phyloP scores from a whole-genome alignment of 2,888 invertebrate genomes.

The Chrysodeixis includens region DNA sequence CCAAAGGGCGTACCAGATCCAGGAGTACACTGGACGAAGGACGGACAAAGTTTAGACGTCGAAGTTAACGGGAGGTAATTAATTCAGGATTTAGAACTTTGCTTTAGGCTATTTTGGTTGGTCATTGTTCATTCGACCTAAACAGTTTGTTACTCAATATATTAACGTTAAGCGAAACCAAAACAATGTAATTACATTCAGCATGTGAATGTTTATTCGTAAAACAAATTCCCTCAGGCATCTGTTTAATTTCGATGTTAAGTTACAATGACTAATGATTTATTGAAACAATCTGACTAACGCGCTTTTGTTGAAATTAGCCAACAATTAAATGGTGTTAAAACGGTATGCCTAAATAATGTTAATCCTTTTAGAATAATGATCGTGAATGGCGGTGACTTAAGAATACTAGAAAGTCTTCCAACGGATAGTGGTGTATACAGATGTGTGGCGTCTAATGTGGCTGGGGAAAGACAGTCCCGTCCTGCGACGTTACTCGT shows the following conservation, averaged over 20 bases:
- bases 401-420: conserved; percentile 96
- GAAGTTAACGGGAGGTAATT: conserved; percentile 90
- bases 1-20: conserved; percentile 99
- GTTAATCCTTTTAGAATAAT: conserved; percentile 88
- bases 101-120: conserved; percentile 31
- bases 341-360: conserved; percentile 10
- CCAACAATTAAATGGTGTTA: conserved; percentile 16
- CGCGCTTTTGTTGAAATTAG: conserved; percentile 10
- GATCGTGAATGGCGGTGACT: conserved; percentile 96
- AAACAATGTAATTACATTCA: conserved; percentile 39
- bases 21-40: conserved; percentile 96
- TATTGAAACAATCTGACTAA: conserved; percentile 26
- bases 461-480: conserved; percentile 96
- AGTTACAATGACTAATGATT: conserved; percentile 44
- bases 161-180: conserved; percentile 39
- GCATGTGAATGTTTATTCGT: conserved; percentile 49
- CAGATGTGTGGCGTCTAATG: conserved; percentile 97
- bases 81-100: conserved; percentile 42
- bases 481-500: conserved; percentile 95
- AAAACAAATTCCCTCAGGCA: conserved; percentile 51
- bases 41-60: conserved; percentile 90
- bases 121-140: conserved; percentile 36
- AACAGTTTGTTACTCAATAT: conserved; percentile 35
- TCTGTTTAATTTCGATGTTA: conserved; percentile 45
- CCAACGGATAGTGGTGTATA: conserved; percentile 97